A percentile compares a stretch with the other conserved stretches of the same genome.
phyloP scores from a whole-genome alignment of 2,797 vertebrate genomes.

The Sternotherus odoratus region DNA sequence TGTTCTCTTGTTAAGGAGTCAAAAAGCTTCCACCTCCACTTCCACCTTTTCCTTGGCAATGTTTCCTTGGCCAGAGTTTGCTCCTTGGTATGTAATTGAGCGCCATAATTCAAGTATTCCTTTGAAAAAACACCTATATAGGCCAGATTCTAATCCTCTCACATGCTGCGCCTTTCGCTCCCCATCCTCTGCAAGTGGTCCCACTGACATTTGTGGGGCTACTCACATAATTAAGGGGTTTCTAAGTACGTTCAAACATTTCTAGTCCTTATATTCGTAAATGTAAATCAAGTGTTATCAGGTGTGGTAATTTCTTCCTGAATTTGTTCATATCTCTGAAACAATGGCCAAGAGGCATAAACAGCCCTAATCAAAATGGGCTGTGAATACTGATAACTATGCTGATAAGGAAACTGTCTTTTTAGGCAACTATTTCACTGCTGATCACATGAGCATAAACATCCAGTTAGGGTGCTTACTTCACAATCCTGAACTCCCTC shows the following conservation, averaged over 20 bases:
- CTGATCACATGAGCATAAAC: neutral
- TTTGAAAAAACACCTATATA: accelerated
- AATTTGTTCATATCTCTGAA: neutral
- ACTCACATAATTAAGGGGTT: neutral
- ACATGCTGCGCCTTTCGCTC: neutral
- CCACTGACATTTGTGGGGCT: neutral
- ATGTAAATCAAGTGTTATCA: neutral
- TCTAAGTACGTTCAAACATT: neutral
- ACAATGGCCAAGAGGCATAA: neutral
- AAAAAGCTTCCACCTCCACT: neutral
- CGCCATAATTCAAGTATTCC: neutral
- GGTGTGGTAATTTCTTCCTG: neutral
- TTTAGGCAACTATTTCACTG: neutral
- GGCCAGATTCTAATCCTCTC: neutral
- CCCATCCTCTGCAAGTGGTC: neutral
- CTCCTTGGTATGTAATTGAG: too few relatives aligned
- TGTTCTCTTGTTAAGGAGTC: neutral
- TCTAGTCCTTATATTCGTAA: neutral
- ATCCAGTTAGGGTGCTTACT: neutral
- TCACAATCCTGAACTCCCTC: neutral
- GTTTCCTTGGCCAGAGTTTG: neutral
- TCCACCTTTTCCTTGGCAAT: neutral
- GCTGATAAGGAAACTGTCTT: too few relatives aligned
- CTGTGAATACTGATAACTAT: accelerated
- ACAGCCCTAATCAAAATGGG: accelerated